Evolutionary conservation across 1,140 invertebrate genomes (phyloP).

Genomic region (Drosophila kikkawai): DNA sequence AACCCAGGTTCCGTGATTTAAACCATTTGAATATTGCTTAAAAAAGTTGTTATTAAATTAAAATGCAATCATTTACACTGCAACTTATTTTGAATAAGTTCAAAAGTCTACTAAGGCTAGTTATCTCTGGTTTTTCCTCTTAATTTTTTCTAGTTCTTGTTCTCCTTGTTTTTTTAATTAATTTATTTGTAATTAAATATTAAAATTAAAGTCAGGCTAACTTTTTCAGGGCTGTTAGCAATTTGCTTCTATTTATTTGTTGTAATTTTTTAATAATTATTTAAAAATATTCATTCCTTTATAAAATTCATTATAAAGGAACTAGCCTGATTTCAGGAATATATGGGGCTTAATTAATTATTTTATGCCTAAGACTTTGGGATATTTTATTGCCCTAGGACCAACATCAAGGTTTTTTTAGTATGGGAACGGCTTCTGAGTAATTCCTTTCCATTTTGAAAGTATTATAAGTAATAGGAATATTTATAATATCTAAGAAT

Average conservation of each 20-base stretch:
- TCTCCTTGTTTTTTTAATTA: neutral
- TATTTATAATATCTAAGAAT: too few species aligned
- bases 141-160: neutral
- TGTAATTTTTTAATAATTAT: neutral
- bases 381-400: too few species aligned
- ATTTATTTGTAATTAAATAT: neutral
- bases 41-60: too few species aligned
- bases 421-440: too few species aligned
- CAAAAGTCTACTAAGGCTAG: neutral
- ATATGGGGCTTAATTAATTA: neutral
- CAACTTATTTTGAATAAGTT: neutral
- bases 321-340: neutral
- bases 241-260: neutral
- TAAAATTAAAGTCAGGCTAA: neutral
- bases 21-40: too few species aligned
- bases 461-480: too few species aligned
- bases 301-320: neutral
- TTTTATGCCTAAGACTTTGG: neutral
- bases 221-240: neutral
- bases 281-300: neutral
- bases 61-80: too few species aligned
- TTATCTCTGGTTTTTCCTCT: neutral
- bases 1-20: neutral
- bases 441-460: too few species aligned
- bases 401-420: too few species aligned